Evolutionary conservation across 1,140 invertebrate species (phyloP).

Genomic region (Rhopalosiphum padi): DNA sequence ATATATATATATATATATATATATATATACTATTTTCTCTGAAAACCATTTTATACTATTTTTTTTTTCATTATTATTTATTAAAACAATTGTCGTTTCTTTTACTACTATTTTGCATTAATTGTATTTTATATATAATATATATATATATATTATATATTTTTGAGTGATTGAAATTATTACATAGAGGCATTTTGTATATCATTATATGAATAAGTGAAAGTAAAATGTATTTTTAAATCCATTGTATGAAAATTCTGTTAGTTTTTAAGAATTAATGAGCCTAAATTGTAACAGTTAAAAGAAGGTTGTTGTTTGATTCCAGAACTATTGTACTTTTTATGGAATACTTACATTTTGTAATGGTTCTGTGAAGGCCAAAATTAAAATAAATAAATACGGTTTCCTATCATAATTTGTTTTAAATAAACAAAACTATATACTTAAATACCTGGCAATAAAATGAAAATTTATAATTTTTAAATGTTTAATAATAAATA

Average conservation of each 20-base stretch:
- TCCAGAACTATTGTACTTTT: neutral
- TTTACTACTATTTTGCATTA: neutral
- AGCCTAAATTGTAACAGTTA: neutral
- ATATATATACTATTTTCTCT: neutral
- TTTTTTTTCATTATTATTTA: neutral
- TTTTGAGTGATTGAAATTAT: constrained; percentile 1
- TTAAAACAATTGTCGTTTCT: neutral
- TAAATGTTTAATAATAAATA: neutral
- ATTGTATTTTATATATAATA: neutral
- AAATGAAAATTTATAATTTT: neutral
- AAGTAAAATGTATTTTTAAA: constrained; percentile 5
- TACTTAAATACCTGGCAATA: neutral
- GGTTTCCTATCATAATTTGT: neutral
- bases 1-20: neutral
- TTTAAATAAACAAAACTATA: neutral
- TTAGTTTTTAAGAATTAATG: neutral
- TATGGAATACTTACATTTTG: neutral
- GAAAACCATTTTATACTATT: constrained; percentile 10
- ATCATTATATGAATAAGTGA: neutral
- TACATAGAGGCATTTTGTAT: neutral
- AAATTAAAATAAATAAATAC: neutral
- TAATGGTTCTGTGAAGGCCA: neutral
- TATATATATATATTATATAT: neutral
- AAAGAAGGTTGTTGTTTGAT: neutral
- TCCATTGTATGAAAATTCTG: neutral